These are phyloP conservation scores for Phalacrocorax brasilianus DNA, from an alignment of 2,113 vertebrate genomes.

Conservation along the genomic window DNA sequence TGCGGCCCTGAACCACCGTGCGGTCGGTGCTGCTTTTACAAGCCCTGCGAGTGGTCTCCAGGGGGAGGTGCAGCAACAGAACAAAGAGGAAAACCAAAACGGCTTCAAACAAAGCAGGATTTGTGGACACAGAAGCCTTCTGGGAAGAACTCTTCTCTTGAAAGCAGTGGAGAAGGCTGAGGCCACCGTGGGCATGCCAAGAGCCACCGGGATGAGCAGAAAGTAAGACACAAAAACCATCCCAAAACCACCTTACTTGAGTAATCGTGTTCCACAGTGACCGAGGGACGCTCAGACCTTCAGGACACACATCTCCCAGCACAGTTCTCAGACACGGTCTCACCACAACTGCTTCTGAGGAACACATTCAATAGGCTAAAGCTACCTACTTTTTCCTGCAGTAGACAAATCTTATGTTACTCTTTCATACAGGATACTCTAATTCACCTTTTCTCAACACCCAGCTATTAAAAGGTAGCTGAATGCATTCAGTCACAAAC, in stretches of 20 bases:
- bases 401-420: not conserved
- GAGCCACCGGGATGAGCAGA: not conserved
- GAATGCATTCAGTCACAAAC: not conserved
- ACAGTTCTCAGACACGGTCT: not conserved
- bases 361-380: not conserved
- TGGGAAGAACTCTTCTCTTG: not conserved
- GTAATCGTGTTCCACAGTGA: rapidly evolving
- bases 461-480: not conserved
- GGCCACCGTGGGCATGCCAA: rapidly evolving
- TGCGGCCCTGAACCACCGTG: no score
- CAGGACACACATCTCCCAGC: rapidly evolving
- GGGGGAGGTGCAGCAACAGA: rapidly evolving
- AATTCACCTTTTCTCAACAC: not conserved
- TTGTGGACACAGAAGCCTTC: not conserved
- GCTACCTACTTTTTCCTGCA: not conserved
- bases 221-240: rapidly evolving
- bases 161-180: rapidly evolving
- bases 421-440: not conserved
- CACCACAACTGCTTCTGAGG: rapidly evolving
- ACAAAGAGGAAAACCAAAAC: not conserved
- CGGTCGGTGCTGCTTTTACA: no score
- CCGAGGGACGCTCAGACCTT: no score
- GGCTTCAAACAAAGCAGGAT: rapidly evolving
- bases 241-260: rapidly evolving
- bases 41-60: rapidly evolving